Evolutionary conservation across 2,888 invertebrate species (phyloP), one percentile per base, ranked within the genome.

Genomic region (Chydorus sphaericus): DNA sequence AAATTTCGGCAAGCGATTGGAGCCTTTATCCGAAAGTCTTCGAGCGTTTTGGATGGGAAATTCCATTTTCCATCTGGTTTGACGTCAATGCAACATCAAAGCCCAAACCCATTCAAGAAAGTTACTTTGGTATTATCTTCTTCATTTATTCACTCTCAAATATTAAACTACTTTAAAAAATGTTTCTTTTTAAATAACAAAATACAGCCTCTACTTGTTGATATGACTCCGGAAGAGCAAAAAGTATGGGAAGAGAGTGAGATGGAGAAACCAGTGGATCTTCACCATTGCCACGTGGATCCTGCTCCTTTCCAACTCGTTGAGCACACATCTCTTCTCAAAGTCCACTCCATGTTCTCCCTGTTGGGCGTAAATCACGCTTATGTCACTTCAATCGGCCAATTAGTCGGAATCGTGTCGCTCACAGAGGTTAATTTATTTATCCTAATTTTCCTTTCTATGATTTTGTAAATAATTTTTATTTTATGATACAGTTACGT

Each of bases 91-190:
- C 20, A 23, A 36, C 77, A 77, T 0, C 70, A 78, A 2, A 80
- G 78, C 63, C 84, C 85, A 2, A 80, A 81, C 29, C 79, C 84
- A 59, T 83, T 82, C 59, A 90, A 90, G 71, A 89, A 90, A 76
- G 91, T 91, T 49, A 88, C 89, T 68, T 70, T 91, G 80, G 89
- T 89, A 67, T 48, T 48, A 3, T 23, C 57, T 61, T 57, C 23
- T 3, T 29, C 20, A 18, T 10, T 44, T 20, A n/a, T 52, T 31
- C 20, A 50, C 16, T 50, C 14, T 4, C 16, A 7, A 20, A 7
- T 52, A 30, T 29, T 28, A 18, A 49, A 37, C 38, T 48, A n/a
- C 14, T 23, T 28, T 39, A 37, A 16, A 11, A 30, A n/a, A 11
- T 16, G 33, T 14, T 20, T 30, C 49, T 58, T 50, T 56, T 58